phyloP scores from a whole-genome alignment of 2,113 vertebrate species.

The Hyperopisus bebe region DNA sequence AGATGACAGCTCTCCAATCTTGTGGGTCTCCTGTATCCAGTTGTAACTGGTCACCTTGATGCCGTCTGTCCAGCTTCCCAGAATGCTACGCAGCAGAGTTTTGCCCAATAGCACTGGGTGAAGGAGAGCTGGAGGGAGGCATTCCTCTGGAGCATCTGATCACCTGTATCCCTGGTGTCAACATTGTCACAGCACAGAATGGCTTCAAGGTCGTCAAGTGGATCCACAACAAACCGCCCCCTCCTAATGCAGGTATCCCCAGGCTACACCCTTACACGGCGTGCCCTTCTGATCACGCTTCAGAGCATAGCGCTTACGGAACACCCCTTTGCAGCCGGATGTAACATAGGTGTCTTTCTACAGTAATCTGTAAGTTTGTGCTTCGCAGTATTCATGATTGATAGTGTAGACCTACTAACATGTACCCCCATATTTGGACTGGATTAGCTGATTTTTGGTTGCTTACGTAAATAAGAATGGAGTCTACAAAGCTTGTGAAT shows the following conservation, averaged over 20 bases:
- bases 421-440: too few relatives aligned
- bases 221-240: constrained; percentile 93
- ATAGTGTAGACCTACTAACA: not conserved
- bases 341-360: not conserved
- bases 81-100: constrained; percentile 90
- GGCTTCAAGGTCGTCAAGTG: constrained; percentile 95
- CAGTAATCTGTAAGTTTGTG: not conserved
- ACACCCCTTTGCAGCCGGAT: not conserved
- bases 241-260: constrained; percentile 71
- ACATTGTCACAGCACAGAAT: constrained; percentile 86
- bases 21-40: not conserved
- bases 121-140: constrained; percentile 61
- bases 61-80: constrained; percentile 69
- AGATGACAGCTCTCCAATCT: not conserved
- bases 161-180: constrained; percentile 87
- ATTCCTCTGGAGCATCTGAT: constrained; percentile 91
- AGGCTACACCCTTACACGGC: not conserved
- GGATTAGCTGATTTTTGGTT: too few relatives aligned
- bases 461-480: too few relatives aligned
- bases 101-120: constrained; percentile 63
- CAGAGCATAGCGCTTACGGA: not conserved
- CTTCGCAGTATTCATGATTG: not conserved
- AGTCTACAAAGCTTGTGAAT: too few relatives aligned
- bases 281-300: not conserved
- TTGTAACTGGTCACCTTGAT: not conserved